These are phyloP conservation scores for Gallinago paraguaiae DNA, from an alignment of 2,113 vertebrate species.

Conservation along the genomic window DNA sequence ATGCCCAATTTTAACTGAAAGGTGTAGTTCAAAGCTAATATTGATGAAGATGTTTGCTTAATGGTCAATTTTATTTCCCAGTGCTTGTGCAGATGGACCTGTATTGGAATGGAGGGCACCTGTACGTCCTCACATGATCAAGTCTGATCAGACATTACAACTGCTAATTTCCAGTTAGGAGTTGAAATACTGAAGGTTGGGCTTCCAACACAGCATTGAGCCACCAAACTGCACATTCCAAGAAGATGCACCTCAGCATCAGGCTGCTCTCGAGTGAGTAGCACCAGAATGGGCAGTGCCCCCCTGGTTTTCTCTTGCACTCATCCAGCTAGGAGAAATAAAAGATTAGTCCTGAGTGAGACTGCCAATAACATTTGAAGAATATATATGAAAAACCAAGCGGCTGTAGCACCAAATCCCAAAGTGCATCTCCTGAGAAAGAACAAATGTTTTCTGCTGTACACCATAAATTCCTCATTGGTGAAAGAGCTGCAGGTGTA, in stretches of 20 bases:
- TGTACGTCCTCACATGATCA: fast-evolving
- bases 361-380: neutral
- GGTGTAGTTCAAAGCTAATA: neutral
- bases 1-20: neutral
- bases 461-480: neutral
- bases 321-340: neutral
- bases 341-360: neutral
- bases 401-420: neutral
- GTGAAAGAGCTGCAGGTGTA: neutral
- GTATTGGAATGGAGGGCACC: fast-evolving
- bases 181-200: neutral
- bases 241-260: neutral
- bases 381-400: neutral
- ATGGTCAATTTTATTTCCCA: neutral
- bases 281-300: neutral
- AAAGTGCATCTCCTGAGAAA: neutral
- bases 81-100: neutral
- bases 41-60: neutral
- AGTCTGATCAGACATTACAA: neutral
- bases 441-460: neutral
- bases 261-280: neutral
- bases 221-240: fast-evolving
- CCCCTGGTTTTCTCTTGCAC: neutral
- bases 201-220: fast-evolving
- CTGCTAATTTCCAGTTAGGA: neutral